Conservation (phyloP, 2,113 vertebrate genomes). For the Nematolebias whitei region DNA sequence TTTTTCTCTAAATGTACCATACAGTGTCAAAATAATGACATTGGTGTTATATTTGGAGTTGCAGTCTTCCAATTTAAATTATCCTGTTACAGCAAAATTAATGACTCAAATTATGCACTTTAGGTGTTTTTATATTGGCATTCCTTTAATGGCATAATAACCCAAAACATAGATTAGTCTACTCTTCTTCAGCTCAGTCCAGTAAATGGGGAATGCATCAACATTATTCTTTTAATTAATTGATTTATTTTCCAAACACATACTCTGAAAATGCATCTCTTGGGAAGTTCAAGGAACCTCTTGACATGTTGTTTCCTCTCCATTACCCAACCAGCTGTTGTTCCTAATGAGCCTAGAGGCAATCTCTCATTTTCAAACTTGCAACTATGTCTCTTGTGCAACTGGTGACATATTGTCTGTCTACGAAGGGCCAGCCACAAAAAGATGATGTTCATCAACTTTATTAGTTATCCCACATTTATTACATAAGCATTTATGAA, state of each 20-base stretch:
- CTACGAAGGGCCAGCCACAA: constrained; percentile 32
- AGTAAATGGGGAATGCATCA: constrained; percentile 74
- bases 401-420: constrained; percentile 66
- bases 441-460: constrained; percentile 39
- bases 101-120: neutral
- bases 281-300: constrained; percentile 78
- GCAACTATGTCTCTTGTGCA: constrained; percentile 58
- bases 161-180: constrained; percentile 26
- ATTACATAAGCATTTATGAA: constrained; percentile 11
- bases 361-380: constrained; percentile 74
- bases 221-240: constrained; percentile 63
- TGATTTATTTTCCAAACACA: constrained; percentile 53
- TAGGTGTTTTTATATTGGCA: constrained; percentile 4
- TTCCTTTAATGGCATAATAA: constrained; percentile 16
- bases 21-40: neutral
- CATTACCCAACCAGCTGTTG: constrained; percentile 86
- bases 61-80: neutral
- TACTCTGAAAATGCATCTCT: constrained; percentile 72
- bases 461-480: constrained; percentile 21
- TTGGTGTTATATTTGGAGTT: neutral
- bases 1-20: neutral
- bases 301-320: constrained; percentile 82
- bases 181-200: constrained; percentile 59
- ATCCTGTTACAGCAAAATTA: neutral
- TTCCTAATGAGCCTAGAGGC: constrained; percentile 83